Percentiles rank a stretch among this genome's conserved stretches.
Evolutionary conservation across 1,140 invertebrate species (phyloP).

Genomic region (Macrotrachela quadricornifera): DNA sequence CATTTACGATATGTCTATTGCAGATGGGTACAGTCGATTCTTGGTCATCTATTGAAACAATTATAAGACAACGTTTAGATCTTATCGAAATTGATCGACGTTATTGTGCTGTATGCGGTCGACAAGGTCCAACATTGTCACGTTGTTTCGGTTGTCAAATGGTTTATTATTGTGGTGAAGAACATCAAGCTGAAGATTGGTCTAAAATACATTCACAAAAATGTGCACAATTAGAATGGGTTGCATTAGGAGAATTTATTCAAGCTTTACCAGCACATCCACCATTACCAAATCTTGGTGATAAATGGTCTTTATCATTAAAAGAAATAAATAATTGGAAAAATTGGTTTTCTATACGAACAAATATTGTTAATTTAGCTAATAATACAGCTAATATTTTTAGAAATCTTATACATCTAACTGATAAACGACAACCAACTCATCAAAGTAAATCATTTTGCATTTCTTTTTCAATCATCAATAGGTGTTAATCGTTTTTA

Average conservation of each 20-base stretch:
- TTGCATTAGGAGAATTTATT: not conserved
- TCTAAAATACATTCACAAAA: not conserved
- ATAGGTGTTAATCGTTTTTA: not conserved
- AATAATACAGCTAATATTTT: not conserved
- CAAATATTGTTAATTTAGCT: not conserved
- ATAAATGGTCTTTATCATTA: not conserved
- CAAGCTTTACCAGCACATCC: not conserved
- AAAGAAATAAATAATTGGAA: not conserved
- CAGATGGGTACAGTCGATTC: no score
- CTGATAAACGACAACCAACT: no score
- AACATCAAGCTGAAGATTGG: slow-evolving; percentile 7
- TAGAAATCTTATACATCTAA: not conserved
- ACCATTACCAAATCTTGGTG: not conserved
- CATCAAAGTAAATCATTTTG: no score
- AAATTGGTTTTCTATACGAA: slow-evolving; percentile 2
- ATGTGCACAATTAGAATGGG: slow-evolving; percentile 8
- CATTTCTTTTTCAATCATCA: no score
- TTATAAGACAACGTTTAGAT: not conserved
- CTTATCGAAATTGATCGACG: not conserved
- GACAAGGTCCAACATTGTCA: not conserved
- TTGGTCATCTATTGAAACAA: slow-evolving; percentile 1
- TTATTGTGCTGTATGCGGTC: slow-evolving; percentile 3
- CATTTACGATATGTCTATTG: no score
- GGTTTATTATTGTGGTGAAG: slow-evolving; percentile 8
- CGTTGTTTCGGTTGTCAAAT: slow-evolving; percentile 8